These are phyloP conservation scores for Hipparchia semele DNA, from an alignment of 2,888 invertebrate genomes.

Conservation along the genomic window DNA sequence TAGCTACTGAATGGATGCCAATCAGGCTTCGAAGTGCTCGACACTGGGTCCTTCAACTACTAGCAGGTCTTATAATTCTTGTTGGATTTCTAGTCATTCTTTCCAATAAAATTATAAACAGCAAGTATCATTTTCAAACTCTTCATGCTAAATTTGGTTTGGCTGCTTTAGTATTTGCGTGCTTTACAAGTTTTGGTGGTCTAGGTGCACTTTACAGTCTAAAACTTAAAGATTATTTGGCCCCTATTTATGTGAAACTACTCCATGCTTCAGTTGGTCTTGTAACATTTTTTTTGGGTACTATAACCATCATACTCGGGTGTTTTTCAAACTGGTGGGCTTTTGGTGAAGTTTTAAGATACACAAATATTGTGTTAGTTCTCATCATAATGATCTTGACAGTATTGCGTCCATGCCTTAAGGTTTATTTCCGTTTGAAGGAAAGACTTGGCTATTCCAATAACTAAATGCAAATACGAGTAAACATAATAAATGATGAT, in stretches of 20 bases:
- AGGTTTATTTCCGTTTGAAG: constrained; percentile 74
- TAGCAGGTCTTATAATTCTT: constrained; percentile 56
- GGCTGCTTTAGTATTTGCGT: constrained; percentile 66
- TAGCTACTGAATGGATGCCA: constrained; percentile 81
- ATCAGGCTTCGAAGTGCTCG: constrained; percentile 73
- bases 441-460: constrained; percentile 68
- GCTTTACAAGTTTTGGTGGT: constrained; percentile 72
- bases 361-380: constrained; percentile 61
- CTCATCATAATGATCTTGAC: constrained; percentile 67
- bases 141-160: constrained; percentile 76
- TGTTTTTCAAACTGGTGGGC: constrained; percentile 71
- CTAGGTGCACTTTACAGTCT: constrained; percentile 72
- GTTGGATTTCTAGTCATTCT: constrained; percentile 71
- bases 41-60: constrained; percentile 75
- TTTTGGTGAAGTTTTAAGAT: constrained; percentile 66
- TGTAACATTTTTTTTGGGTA: constrained; percentile 68
- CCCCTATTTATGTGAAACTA: constrained; percentile 75
- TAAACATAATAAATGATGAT: neutral
- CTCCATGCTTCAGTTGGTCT: constrained; percentile 72
- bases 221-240: constrained; percentile 70
- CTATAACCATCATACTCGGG: constrained; percentile 68
- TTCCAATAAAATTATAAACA: constrained; percentile 66
- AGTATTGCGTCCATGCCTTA: constrained; percentile 69
- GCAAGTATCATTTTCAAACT: constrained; percentile 64
- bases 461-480: constrained; percentile 49